A percentile compares a stretch with the other conserved stretches of the same genome.
These are phyloP conservation scores for Cerastis leucographa DNA, from an alignment of 2,888 invertebrate genomes.

Conservation along the genomic window DNA sequence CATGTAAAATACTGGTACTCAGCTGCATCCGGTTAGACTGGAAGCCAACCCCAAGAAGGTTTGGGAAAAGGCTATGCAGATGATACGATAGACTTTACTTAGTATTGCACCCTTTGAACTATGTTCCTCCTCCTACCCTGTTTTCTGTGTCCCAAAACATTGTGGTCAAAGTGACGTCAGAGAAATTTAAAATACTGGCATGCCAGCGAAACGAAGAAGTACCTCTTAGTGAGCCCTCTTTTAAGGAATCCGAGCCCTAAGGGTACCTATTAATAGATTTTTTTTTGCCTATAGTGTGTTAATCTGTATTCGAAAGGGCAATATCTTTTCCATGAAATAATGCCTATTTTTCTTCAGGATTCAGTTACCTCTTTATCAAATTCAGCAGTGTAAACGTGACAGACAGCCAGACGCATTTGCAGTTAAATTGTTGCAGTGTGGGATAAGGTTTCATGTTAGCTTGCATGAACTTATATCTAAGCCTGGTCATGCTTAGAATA, in stretches of 20 bases:
- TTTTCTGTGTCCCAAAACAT: neutral
- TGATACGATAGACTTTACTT: neutral
- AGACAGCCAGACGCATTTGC: neutral
- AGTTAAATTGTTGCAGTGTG: neutral
- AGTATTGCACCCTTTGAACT: neutral
- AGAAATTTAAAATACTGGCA: neutral
- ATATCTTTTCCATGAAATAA: neutral
- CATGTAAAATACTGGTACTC: too few relatives aligned
- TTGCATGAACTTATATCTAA: constrained; percentile 10
- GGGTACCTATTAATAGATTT: neutral
- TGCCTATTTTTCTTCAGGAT: neutral
- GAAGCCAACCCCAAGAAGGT: too few relatives aligned
- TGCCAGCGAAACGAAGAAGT: neutral
- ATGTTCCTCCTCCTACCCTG: neutral
- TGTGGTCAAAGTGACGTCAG: neutral
- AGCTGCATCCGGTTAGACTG: too few relatives aligned
- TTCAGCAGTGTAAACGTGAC: neutral
- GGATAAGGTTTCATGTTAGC: constrained; percentile 29
- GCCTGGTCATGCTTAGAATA: constrained; percentile 27
- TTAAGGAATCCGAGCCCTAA: neutral
- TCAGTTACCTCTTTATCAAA: neutral
- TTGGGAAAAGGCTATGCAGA: too few relatives aligned
- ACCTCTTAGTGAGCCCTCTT: neutral
- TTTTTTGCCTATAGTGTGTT: neutral
- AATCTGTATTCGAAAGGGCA: neutral